These are phyloP conservation scores for Himalopsyche tibetana DNA, from an alignment of 2,888 invertebrate genomes.

Conservation along the genomic window DNA sequence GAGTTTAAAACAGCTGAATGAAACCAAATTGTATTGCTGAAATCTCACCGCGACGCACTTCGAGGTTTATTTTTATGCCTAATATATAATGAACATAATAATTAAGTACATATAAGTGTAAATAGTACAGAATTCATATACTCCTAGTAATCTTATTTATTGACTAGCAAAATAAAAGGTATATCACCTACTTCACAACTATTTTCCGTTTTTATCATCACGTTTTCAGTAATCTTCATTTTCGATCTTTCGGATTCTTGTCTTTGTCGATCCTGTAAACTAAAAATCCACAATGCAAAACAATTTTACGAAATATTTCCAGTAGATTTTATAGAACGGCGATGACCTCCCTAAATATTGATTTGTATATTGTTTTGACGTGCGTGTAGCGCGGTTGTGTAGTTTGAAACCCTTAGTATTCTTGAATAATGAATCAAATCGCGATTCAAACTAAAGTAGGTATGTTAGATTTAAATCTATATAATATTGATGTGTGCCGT, in stretches of 20 bases:
- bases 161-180: slow-evolving; percentile 14
- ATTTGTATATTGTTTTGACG: not conserved
- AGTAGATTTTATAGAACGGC: not conserved
- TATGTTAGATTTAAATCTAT: slow-evolving; percentile 15
- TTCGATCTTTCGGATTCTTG: not conserved
- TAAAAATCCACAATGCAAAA: not conserved
- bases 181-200: not conserved
- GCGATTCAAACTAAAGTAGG: slow-evolving; percentile 11
- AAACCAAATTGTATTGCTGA: slow-evolving; percentile 2
- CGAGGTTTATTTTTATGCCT: slow-evolving; percentile 13
- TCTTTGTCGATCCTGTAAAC: not conserved
- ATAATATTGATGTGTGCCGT: not conserved
- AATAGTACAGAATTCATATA: slow-evolving; percentile 18
- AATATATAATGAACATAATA: slow-evolving; percentile 34
- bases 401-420: slow-evolving; percentile 8
- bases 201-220: not conserved
- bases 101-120: slow-evolving; percentile 15
- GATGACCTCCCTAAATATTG: not conserved
- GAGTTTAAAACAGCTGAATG: slow-evolving; percentile 9
- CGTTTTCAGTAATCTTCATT: not conserved
- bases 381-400: not conserved
- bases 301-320: not conserved
- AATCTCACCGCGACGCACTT: not conserved
- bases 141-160: slow-evolving; percentile 26
- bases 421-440: not conserved